Conservation (phyloP, 2,113 vertebrate species). For the Mastomys coucha region DNA sequence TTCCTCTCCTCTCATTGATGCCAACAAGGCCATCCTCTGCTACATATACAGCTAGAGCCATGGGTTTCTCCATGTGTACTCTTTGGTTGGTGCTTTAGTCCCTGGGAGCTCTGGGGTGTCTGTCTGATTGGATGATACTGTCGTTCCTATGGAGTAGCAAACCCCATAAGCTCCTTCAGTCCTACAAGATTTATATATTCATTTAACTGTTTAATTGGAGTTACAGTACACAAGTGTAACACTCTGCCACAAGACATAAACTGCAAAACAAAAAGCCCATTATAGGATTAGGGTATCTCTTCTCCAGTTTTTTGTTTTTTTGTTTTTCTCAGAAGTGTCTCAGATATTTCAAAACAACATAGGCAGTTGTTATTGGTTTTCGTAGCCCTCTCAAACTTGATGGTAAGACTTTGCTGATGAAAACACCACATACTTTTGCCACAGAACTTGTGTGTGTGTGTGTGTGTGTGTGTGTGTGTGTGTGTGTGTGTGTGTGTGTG, state of each 20-base stretch:
- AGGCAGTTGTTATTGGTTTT: neutral
- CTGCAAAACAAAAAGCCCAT: neutral
- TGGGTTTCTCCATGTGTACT: too few relatives aligned
- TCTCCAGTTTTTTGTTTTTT: neutral
- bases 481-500: too few relatives aligned
- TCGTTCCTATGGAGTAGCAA: too few relatives aligned
- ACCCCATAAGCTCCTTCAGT: too few relatives aligned
- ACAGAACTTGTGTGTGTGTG: neutral
- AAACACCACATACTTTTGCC: neutral
- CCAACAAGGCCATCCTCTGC: too few relatives aligned
- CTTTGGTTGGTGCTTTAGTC: too few relatives aligned
- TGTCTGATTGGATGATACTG: too few relatives aligned
- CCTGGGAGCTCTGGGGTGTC: too few relatives aligned
- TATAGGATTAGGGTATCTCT: neutral
- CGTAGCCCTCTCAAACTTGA: neutral
- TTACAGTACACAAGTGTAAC: neutral
- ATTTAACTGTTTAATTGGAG: neutral
- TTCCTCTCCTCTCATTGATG: too few relatives aligned
- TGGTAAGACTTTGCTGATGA: neutral
- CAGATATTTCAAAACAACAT: neutral
- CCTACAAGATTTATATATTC: neutral
- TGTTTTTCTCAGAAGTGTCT: neutral
- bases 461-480: too few relatives aligned
- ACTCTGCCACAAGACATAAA: neutral
- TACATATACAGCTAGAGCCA: too few relatives aligned